These are phyloP conservation scores for Cydia strobilella DNA, from an alignment of 1,140 invertebrate species.

Conservation along the genomic window DNA sequence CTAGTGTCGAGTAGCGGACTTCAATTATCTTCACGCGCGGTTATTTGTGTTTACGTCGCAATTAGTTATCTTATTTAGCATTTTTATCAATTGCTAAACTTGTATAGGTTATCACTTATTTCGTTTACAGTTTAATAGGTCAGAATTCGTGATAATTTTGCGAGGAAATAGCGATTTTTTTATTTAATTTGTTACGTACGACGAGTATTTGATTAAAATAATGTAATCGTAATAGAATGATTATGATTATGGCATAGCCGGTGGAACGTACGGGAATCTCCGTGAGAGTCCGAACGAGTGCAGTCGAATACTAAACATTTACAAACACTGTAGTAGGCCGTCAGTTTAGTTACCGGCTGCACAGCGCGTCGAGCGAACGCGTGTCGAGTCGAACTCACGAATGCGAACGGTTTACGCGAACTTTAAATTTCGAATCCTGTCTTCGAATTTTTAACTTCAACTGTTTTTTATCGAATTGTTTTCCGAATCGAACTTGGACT, in stretches of 20 bases:
- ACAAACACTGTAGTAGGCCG: no score
- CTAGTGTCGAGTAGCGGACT: conserved; percentile 35
- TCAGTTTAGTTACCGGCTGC: conserved; percentile 44
- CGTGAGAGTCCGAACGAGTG: background rate
- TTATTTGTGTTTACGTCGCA: conserved; percentile 5
- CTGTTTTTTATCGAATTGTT: conserved; percentile 37
- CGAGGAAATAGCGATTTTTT: background rate
- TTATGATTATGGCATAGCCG: background rate
- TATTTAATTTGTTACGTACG: background rate
- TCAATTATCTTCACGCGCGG: background rate
- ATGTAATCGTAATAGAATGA: conserved; percentile 7
- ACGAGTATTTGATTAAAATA: background rate
- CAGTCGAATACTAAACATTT: background rate
- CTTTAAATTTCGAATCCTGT: conserved; percentile 39
- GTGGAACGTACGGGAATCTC: background rate
- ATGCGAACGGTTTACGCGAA: conserved; percentile 40
- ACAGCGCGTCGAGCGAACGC: conserved; percentile 45
- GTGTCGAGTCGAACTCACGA: conserved; percentile 37
- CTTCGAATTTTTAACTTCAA: conserved; percentile 35
- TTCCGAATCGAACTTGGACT: conserved; percentile 32
- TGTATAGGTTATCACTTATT: conserved; percentile 8
- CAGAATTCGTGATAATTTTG: background rate
- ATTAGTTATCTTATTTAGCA: conserved; percentile 10
- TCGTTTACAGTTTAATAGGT: background rate
- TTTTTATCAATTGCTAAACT: background rate